Evolutionary conservation across 2,888 invertebrate species (phyloP).

Genomic region (Euplagia quadripunctaria): DNA sequence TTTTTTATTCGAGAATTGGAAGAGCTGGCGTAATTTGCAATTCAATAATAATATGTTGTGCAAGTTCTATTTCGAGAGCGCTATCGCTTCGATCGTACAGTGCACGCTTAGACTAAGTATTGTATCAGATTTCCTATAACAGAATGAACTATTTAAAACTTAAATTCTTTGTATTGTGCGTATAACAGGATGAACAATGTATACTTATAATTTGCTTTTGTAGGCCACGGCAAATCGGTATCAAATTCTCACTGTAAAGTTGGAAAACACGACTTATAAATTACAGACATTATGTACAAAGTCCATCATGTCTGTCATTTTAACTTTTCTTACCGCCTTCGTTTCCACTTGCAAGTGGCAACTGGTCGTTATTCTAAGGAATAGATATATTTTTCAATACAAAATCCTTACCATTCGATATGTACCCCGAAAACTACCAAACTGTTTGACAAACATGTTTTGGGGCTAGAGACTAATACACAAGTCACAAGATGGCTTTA

Average conservation of each 20-base stretch:
- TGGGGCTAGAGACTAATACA: not conserved
- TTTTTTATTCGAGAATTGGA: not conserved
- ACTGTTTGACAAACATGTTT: not conserved
- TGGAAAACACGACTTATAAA: not conserved
- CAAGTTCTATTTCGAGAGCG: not conserved
- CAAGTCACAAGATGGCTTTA: not conserved
- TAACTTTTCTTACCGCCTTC: not conserved
- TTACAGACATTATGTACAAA: not conserved
- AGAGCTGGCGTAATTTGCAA: not conserved
- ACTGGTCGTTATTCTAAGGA: not conserved
- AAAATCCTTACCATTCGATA: not conserved
- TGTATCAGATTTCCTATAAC: not conserved
- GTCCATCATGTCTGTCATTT: not conserved
- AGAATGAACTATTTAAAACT: not conserved
- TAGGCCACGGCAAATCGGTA: not conserved
- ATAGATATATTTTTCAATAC: not conserved
- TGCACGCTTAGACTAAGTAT: not conserved
- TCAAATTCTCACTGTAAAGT: not conserved
- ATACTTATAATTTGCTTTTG: not conserved
- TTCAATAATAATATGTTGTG: constrained; percentile 3
- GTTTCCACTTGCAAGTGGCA: not conserved
- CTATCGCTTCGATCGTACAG: not conserved
- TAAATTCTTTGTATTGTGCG: not conserved
- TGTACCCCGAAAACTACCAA: not conserved
- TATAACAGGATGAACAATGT: not conserved